Evolutionary conservation across 2,797 vertebrate species (phyloP), one percentile per base, ranked within the genome.

Genomic region (Darevskia nairensis): DNA sequence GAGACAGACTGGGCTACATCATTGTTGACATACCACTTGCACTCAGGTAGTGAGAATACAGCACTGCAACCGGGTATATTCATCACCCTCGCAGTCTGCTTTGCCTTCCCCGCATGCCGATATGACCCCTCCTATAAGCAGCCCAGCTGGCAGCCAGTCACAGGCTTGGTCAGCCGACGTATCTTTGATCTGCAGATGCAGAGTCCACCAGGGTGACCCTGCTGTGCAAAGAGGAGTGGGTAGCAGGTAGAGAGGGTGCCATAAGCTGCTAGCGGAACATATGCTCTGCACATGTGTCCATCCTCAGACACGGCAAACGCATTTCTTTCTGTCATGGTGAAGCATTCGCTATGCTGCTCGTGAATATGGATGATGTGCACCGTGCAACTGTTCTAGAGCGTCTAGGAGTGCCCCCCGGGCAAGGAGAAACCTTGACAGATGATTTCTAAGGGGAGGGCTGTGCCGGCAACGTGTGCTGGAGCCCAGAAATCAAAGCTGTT

Each of bases 121-220:
- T 93, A 93, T 86, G 0, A 92, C 61, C 1, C 23, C 86, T 68
- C 41, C n/a, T 25, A 15, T 9, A 76, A 82, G 21, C 92, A 89
- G 93, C 84, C 93, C 94, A 94, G 94, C 94, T 96, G 95, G 90
- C 75, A 93, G 94, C 94, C 94, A 95, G 93, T 92, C 90, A 79
- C 89, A 59, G 85, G 90, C 87, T 89, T 90, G 93, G 93, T 91
- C 91, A 75, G 44, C 87, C 91, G 81, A 6, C 0, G 2, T 59
- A 0, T 88, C 94, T 95, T 96, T 95, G 95, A 96, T 96, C 90
- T 95, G 88, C 84, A 80, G 86, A 92, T 94, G 95, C 93, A 82
- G 89, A 94, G 93, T 82, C 72, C 90, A 90, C 9, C 0, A 55
- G 79, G 92, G 75, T 95, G 95, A 95, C 94, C 94, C 17, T 68